Percentiles rank a stretch among this genome's conserved stretches.
phyloP scores from a whole-genome alignment of 2,113 vertebrate species.

The Elaphurus davidianus region DNA sequence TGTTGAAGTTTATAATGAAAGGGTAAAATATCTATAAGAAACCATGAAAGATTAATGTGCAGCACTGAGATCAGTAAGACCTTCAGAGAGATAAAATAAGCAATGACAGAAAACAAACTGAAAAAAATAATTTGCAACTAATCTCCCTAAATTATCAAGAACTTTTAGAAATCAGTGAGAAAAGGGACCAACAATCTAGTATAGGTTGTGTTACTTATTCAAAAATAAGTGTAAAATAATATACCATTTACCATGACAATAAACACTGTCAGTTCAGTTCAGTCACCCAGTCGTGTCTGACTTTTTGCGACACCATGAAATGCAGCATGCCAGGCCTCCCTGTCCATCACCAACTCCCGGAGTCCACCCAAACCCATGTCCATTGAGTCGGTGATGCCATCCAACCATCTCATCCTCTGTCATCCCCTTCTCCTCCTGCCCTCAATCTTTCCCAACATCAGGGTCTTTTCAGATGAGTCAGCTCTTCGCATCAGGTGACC shows the following conservation, averaged over 20 bases:
- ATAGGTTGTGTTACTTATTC: background rate
- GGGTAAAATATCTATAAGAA: background rate
- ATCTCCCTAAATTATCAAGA: background rate
- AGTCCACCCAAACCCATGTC: background rate
- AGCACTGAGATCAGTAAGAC: background rate
- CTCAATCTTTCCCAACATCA: background rate
- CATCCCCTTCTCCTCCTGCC: background rate
- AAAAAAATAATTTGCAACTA: background rate
- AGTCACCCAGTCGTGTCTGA: rapidly evolving
- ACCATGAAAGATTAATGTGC: background rate
- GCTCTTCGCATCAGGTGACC: background rate
- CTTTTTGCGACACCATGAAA: background rate
- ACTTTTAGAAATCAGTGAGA: background rate
- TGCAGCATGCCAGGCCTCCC: background rate
- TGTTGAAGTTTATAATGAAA: background rate
- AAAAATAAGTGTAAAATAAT: background rate
- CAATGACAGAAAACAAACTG: background rate
- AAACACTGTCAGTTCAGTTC: background rate
- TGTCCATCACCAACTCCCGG: background rate
- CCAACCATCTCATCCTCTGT: background rate
- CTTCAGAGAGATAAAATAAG: background rate
- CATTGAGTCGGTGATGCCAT: background rate
- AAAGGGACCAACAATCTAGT: background rate
- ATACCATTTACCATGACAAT: background rate
- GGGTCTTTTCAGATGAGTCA: background rate